A percentile compares a stretch with the other conserved stretches of the same genome.
phyloP scores from a whole-genome alignment of 2,888 invertebrate genomes.

The Geotrupes spiniger region DNA sequence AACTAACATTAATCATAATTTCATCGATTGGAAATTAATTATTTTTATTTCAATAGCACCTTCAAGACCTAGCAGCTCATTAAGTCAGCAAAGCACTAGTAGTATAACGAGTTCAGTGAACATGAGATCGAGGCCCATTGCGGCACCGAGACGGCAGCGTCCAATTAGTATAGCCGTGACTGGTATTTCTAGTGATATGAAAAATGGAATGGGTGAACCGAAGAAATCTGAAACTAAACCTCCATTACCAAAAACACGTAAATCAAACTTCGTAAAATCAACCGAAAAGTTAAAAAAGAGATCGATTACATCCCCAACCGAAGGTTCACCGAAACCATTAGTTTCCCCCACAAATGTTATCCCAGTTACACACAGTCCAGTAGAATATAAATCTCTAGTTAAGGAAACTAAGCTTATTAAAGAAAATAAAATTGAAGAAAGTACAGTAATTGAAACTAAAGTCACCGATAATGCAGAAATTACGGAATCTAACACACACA shows the following conservation, averaged over 20 bases:
- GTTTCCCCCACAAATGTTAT: constrained; percentile 27
- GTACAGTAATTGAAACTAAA: constrained; percentile 3
- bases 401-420: constrained; percentile 11
- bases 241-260: constrained; percentile 51
- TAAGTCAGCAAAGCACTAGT: constrained; percentile 69
- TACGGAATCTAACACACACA: constrained; percentile 2
- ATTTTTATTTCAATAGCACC: constrained; percentile 51
- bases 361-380: constrained; percentile 14
- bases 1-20: background rate
- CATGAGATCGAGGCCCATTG: constrained; percentile 60
- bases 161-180: constrained; percentile 84
- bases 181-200: constrained; percentile 60
- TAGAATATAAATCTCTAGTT: constrained; percentile 10
- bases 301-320: constrained; percentile 31
- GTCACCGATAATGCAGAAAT: constrained; percentile 7
- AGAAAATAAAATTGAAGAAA: constrained; percentile 11
- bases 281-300: constrained; percentile 30
- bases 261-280: constrained; percentile 40
- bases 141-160: constrained; percentile 67
- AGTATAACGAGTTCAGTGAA: constrained; percentile 57
- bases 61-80: constrained; percentile 83
- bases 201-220: constrained; percentile 28
- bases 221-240: constrained; percentile 51
- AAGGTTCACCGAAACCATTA: constrained; percentile 30
- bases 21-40: background rate